A percentile compares a stretch with the other conserved stretches of the same genome.
phyloP scores from a whole-genome alignment of 2,888 invertebrate genomes.

The Saturnia pavonia region DNA sequence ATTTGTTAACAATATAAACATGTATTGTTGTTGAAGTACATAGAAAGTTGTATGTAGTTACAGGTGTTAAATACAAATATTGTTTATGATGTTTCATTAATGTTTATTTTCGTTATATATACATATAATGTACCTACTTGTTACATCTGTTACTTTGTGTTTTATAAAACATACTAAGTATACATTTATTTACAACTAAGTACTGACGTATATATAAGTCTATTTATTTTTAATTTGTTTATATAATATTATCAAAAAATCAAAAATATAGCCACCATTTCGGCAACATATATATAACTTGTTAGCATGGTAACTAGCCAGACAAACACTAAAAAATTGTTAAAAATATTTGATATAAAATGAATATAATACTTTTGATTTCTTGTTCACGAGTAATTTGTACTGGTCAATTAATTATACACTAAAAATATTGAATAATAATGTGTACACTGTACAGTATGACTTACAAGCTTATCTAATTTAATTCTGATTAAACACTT shows the following conservation, averaged over 20 bases:
- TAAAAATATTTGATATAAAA: background rate
- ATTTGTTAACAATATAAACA: background rate
- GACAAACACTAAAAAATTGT: background rate
- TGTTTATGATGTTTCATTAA: constrained; percentile 43
- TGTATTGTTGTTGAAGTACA: background rate
- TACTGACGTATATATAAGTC: background rate
- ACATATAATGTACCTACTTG: background rate
- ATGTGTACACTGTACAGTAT: too few species aligned
- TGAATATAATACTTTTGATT: too few species aligned
- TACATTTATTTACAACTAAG: background rate
- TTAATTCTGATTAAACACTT: too few species aligned
- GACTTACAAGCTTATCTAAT: too few species aligned
- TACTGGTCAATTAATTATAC: too few species aligned
- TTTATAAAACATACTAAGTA: background rate
- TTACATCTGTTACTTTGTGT: background rate
- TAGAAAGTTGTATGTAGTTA: background rate
- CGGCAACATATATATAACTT: background rate
- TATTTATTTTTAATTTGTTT: background rate
- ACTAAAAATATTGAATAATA: too few species aligned
- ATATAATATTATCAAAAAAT: background rate
- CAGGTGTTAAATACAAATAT: constrained; percentile 40
- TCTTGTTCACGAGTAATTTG: too few species aligned
- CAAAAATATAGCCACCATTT: too few species aligned
- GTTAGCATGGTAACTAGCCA: background rate
- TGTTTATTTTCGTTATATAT: background rate